These are phyloP conservation scores for Helobdella robusta DNA, from an alignment of 2,888 invertebrate species.

Conservation along the genomic window DNA sequence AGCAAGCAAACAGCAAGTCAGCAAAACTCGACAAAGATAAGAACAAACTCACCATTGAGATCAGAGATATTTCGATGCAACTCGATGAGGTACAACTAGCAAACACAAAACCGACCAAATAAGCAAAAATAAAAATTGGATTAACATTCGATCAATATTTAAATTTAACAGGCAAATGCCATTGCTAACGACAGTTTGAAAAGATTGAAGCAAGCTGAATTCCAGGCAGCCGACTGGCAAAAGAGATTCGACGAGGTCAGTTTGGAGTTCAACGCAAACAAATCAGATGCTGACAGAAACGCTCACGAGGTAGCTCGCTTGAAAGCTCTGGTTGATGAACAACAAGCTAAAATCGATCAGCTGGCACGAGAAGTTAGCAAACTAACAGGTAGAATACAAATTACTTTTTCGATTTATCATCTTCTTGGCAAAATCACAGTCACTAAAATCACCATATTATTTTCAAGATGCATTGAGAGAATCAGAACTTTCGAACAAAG, in stretches of 20 bases:
- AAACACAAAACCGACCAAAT: too few species aligned
- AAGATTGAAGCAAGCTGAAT: slow-evolving; percentile 53
- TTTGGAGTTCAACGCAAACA: slow-evolving; percentile 80
- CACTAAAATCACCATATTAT: too few species aligned
- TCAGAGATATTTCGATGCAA: slow-evolving; percentile 95
- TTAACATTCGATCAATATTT: background rate
- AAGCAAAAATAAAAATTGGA: background rate
- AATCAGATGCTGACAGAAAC: slow-evolving; percentile 65
- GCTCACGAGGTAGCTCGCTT: slow-evolving; percentile 81
- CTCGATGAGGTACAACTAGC: slow-evolving; percentile 60
- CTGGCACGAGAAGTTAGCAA: slow-evolving; percentile 95
- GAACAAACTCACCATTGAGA: slow-evolving; percentile 90
- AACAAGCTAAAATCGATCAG: slow-evolving; percentile 86
- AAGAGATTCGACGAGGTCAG: slow-evolving; percentile 74
- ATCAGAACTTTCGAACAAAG: slow-evolving; percentile 81
- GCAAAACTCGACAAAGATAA: slow-evolving; percentile 90
- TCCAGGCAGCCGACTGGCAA: slow-evolving; percentile 30
- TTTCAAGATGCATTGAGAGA: slow-evolving; percentile 96
- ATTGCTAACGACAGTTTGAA: slow-evolving; percentile 40
- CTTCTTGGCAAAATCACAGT: too few species aligned
- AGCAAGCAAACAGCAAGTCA: slow-evolving; percentile 80
- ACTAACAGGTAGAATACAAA: slow-evolving; percentile 80
- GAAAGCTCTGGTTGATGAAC: slow-evolving; percentile 88
- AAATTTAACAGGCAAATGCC: slow-evolving; percentile 30
- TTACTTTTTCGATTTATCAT: too few species aligned